Evolutionary conservation across 2,797 vertebrate species (phyloP).

Genomic region (Esox masquinongy): DNA sequence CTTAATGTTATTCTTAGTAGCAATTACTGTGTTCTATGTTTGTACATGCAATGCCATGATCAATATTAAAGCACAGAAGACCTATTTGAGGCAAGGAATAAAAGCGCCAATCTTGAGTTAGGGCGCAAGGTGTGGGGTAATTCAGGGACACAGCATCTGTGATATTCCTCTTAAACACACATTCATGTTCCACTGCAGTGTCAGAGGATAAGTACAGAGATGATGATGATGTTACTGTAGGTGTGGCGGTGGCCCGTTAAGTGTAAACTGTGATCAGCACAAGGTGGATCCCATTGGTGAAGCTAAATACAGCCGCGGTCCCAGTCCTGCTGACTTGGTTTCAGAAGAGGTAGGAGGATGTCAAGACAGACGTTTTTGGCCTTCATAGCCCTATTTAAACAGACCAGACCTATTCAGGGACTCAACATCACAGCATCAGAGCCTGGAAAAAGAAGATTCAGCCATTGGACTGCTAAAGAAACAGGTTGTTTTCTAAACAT

Average conservation of each 20-base stretch:
- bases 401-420: constrained; percentile 74
- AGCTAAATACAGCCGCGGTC: constrained; percentile 83
- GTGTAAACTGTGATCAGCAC: constrained; percentile 85
- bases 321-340: constrained; percentile 83
- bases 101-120: too few species aligned
- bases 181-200: constrained; percentile 63
- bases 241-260: constrained; percentile 90
- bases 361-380: constrained; percentile 86
- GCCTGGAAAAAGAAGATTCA: constrained; percentile 67
- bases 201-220: constrained; percentile 92
- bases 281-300: constrained; percentile 84
- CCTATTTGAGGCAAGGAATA: too few species aligned
- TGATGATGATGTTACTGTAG: constrained; percentile 91
- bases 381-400: constrained; percentile 85
- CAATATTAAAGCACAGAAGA: too few species aligned
- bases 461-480: constrained; percentile 78
- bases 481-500: constrained; percentile 72
- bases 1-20: not conserved
- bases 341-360: constrained; percentile 94
- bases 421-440: constrained; percentile 47
- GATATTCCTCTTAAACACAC: too few species aligned
- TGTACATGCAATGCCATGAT: not conserved
- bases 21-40: not conserved
- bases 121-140: too few species aligned
- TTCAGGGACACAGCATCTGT: too few species aligned